phyloP scores from a whole-genome alignment of 2,888 invertebrate species.

The Colletes collaris region DNA sequence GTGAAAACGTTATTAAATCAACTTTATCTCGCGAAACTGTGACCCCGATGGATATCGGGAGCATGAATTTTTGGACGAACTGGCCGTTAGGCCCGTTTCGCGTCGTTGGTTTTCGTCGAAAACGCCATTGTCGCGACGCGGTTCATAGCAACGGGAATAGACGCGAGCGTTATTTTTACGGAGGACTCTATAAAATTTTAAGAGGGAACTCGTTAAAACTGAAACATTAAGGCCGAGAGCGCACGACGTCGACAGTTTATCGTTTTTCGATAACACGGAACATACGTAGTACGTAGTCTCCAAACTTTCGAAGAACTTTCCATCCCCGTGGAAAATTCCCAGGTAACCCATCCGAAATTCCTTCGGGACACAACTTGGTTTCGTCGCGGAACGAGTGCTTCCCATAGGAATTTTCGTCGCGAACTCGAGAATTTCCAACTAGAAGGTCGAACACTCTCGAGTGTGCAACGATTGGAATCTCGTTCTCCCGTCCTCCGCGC shows the following conservation, averaged over 20 bases:
- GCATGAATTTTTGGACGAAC: too few relatives aligned
- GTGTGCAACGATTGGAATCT: background rate
- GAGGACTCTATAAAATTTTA: too few relatives aligned
- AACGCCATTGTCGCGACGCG: too few relatives aligned
- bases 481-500: background rate
- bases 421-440: slow-evolving; percentile 27
- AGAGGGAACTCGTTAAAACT: background rate
- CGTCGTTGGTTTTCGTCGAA: too few relatives aligned
- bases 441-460: background rate
- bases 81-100: too few relatives aligned
- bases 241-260: background rate
- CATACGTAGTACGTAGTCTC: background rate
- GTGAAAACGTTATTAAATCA: too few relatives aligned
- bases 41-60: too few relatives aligned
- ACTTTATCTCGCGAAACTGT: too few relatives aligned
- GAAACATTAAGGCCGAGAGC: background rate
- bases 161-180: too few relatives aligned
- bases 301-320: slow-evolving; percentile 26
- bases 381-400: slow-evolving; percentile 23
- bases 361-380: slow-evolving; percentile 15
- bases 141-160: too few relatives aligned
- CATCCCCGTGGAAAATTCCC: slow-evolving; percentile 31
- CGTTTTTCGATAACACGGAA: slow-evolving; percentile 9
- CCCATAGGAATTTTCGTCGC: slow-evolving; percentile 27
- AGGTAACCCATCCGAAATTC: slow-evolving; percentile 36